Evolutionary conservation across 2,113 vertebrate species (phyloP), one percentile per base, ranked within the genome.

Genomic region (Campylomormyrus numenius): DNA sequence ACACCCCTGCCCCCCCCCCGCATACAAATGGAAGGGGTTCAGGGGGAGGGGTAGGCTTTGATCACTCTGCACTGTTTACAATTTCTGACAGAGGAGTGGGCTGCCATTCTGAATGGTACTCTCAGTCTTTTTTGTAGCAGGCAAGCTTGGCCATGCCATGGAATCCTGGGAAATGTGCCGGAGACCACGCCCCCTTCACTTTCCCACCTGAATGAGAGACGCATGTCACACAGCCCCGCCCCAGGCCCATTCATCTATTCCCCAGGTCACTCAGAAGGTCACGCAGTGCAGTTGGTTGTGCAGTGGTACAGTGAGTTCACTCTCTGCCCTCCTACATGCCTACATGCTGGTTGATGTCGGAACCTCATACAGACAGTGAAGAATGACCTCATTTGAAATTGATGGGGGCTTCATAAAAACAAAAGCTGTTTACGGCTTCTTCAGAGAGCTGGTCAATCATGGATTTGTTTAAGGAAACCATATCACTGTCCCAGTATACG

Each of bases 11-110:
- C 1, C 85, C n/a, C n/a, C 35, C 21, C 88, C 62, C 9, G 5
- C 88, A 56, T 49, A 83, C 15, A 70, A 70, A 31, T 70, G 62
- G 62, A 70, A 70, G 10, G 62, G 62, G 83, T 13, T 11, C 2
- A 35, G 88, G 49, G 6, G 56, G 80, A 10, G 3, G 49, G 52
- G 24, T 21, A 83, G n/a, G 39, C 89, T 90, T 90, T 90, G 83
- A 90, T 90, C 83, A 74, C n/a, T 27, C 45, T 42, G 42, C 62
- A 27, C 21, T 89, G 56, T 89, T 89, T 89, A 70, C 88, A 89
- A 24, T 88, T 88, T 62, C 58, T 74, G 42, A 89, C 56, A 49
- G 88, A 89, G 13, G 56, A 24, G n/a, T n/a, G 24, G 56, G 42
- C 88, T 86, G 89, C 52, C 52, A 15, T 27, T 39, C 77, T 77